phyloP scores from a whole-genome alignment of 1,140 invertebrate genomes.

The Oryzaephilus surinamensis region DNA sequence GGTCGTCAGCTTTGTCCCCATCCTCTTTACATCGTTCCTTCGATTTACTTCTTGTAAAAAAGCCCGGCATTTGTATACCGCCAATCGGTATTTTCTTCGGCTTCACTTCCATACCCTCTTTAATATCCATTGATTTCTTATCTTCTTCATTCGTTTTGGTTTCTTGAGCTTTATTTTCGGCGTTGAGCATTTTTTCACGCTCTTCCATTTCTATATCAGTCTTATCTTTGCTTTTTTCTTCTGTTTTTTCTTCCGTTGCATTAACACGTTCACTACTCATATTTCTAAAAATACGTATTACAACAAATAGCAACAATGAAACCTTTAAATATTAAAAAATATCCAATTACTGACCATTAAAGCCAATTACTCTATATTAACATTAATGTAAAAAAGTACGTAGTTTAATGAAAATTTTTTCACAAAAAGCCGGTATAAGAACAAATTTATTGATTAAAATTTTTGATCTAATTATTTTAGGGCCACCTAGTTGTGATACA shows the following conservation, averaged over 20 bases:
- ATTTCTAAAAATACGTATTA: too few relatives aligned
- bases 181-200: conserved; percentile 58
- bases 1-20: conserved; percentile 24
- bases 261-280: not conserved
- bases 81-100: conserved; percentile 72
- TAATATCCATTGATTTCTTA: conserved; percentile 45
- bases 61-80: conserved; percentile 71
- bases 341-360: too few relatives aligned
- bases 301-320: too few relatives aligned
- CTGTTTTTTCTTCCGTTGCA: conserved; percentile 12
- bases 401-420: too few relatives aligned
- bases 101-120: conserved; percentile 58
- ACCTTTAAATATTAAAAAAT: too few relatives aligned
- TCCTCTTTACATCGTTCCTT: conserved; percentile 52
- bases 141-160: conserved; percentile 42
- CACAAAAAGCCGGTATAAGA: too few relatives aligned
- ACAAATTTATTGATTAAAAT: too few relatives aligned
- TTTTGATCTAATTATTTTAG: too few relatives aligned
- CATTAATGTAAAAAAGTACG: too few relatives aligned
- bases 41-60: conserved; percentile 64
- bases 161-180: conserved; percentile 42
- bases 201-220: conserved; percentile 63
- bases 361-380: too few relatives aligned
- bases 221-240: conserved; percentile 52
- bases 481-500: too few relatives aligned